Conservation (phyloP, 2,888 invertebrate species). For the Melinaea marsaeus region DNA sequence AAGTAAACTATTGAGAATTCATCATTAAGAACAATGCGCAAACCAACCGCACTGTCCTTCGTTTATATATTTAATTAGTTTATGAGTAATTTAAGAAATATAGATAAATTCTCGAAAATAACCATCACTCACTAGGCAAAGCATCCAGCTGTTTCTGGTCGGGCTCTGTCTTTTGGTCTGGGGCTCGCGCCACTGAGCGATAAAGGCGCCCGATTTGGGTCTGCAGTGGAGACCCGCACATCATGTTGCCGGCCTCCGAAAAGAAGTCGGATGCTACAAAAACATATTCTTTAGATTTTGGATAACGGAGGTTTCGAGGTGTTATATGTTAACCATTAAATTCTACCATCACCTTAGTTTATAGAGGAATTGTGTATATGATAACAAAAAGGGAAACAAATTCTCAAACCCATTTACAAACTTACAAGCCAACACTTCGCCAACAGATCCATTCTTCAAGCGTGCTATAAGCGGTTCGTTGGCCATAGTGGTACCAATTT, state of each 20-base stretch:
- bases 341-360: too few species aligned
- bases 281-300: neutral
- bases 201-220: slow-evolving; percentile 60
- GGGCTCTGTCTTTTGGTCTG: slow-evolving; percentile 58
- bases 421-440: slow-evolving; percentile 42
- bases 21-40: too few species aligned
- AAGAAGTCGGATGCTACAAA: slow-evolving; percentile 67
- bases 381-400: too few species aligned
- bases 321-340: too few species aligned
- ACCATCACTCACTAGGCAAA: slow-evolving; percentile 67
- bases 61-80: too few species aligned
- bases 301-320: neutral
- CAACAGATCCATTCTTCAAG: slow-evolving; percentile 50
- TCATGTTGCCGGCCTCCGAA: slow-evolving; percentile 75
- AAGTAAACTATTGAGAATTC: too few species aligned
- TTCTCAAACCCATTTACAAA: neutral
- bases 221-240: slow-evolving; percentile 79
- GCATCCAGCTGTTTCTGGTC: slow-evolving; percentile 68
- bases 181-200: slow-evolving; percentile 58
- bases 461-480: slow-evolving; percentile 56
- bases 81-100: too few species aligned
- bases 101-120: too few species aligned
- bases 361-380: too few species aligned
- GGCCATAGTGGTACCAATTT: slow-evolving; percentile 46
- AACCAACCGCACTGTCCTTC: too few species aligned